Percentiles rank a stretch among this genome's conserved stretches.
These are phyloP conservation scores for Prorops nasuta DNA, from an alignment of 1,140 invertebrate genomes.

Conservation along the genomic window DNA sequence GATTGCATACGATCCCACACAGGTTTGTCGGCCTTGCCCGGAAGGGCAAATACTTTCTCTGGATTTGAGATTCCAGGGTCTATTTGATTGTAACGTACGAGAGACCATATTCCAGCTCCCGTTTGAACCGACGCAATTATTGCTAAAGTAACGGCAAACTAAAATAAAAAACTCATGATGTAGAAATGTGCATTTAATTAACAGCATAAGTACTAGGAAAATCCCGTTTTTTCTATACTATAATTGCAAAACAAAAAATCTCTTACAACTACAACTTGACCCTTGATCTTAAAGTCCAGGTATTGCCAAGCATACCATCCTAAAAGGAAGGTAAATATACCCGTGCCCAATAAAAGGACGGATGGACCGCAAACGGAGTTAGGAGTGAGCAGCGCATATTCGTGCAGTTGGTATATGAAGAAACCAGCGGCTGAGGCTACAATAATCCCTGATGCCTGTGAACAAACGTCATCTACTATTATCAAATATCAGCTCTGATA, in stretches of 20 bases:
- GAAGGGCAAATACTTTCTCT: constrained; percentile 42
- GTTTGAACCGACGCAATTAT: constrained; percentile 52
- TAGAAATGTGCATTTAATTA: no score
- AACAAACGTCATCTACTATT: constrained; percentile 9
- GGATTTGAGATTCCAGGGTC: constrained; percentile 49
- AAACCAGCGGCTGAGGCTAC: constrained; percentile 52
- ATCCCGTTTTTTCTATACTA: no score
- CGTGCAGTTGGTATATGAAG: constrained; percentile 56
- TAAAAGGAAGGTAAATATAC: constrained; percentile 55
- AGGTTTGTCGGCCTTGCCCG: constrained; percentile 26
- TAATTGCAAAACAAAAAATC: constrained; percentile 18
- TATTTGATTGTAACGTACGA: constrained; percentile 58
- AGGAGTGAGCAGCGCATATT: constrained; percentile 55
- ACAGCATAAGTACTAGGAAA: no score
- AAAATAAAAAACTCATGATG: constrained; percentile 23
- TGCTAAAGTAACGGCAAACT: constrained; percentile 53
- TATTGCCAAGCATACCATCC: constrained; percentile 59
- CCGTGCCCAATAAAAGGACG: constrained; percentile 53
- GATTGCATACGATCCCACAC: constrained; percentile 31
- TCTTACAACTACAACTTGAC: constrained; percentile 56
- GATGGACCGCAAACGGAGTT: constrained; percentile 53
- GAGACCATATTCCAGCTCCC: constrained; percentile 57
- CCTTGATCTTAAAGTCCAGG: constrained; percentile 52
- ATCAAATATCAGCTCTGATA: neutral
- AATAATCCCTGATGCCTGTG: constrained; percentile 58